Conservation (phyloP, 2,888 invertebrate genomes). For the Himalopsyche anomala region DNA sequence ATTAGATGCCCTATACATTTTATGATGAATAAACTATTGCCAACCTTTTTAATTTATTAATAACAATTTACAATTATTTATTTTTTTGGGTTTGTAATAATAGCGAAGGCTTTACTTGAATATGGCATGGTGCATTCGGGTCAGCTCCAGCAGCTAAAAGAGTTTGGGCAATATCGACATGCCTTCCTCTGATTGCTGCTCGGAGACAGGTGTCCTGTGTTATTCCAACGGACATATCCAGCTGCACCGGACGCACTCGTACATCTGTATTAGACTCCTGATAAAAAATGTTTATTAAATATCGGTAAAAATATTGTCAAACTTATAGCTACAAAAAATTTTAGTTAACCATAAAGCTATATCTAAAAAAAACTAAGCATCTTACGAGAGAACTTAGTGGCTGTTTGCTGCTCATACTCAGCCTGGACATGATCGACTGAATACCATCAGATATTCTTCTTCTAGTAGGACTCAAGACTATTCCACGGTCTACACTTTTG, state of each 20-base stretch:
- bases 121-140: constrained; percentile 80
- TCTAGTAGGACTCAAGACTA: constrained; percentile 77
- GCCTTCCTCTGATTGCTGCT: constrained; percentile 86
- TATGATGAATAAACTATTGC: no score
- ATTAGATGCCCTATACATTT: no score
- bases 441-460: constrained; percentile 91
- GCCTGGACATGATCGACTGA: constrained; percentile 90
- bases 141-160: constrained; percentile 88
- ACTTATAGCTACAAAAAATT: background rate
- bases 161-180: constrained; percentile 82
- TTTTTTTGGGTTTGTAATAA: constrained; percentile 71
- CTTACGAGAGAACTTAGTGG: constrained; percentile 71
- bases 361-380: constrained; percentile 48
- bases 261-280: constrained; percentile 70
- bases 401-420: constrained; percentile 81
- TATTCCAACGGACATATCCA: constrained; percentile 86
- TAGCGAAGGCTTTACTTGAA: constrained; percentile 66
- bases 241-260: constrained; percentile 81
- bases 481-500: constrained; percentile 67
- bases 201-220: constrained; percentile 90
- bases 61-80: no score
- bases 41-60: no score
- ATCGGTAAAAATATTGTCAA: background rate
- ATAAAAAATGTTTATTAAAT: constrained; percentile 11
- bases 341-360: background rate